Evolutionary conservation across 53 echinoderm and acorn worm species (phyloP).

Genomic region (Echinometra lucunter): DNA sequence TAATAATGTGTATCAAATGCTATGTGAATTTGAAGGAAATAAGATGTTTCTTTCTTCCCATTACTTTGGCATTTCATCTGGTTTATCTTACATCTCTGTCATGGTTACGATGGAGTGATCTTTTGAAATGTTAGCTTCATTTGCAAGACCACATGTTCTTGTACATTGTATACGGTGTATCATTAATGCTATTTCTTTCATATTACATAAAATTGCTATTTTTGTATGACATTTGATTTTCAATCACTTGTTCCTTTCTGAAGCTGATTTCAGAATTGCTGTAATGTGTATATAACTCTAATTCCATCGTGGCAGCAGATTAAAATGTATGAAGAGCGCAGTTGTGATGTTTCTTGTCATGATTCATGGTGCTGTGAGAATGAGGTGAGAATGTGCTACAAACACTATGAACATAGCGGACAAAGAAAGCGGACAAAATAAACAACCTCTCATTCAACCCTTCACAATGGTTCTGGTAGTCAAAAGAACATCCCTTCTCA

Average conservation of each 20-base stretch:
- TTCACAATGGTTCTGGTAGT: no score
- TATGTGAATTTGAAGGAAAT: neutral
- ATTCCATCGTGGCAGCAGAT: constrained; percentile 33
- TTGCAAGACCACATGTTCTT: neutral
- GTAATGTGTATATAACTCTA: constrained; percentile 39
- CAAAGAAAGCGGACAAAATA: no score
- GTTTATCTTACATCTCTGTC: neutral
- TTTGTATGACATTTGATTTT: constrained; percentile 33
- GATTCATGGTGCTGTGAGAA: neutral
- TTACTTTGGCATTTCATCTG: neutral
- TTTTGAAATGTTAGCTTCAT: neutral
- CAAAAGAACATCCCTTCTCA: no score
- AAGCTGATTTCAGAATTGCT: neutral
- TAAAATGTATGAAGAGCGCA: neutral
- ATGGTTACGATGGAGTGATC: neutral
- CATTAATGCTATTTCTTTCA: constrained; percentile 7
- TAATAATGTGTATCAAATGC: no score
- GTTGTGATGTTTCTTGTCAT: neutral
- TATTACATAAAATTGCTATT: neutral
- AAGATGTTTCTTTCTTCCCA: neutral
- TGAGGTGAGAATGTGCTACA: neutral
- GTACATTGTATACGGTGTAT: neutral
- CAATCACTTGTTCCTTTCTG: constrained; percentile 2
- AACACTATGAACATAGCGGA: no score
- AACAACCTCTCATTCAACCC: no score